Evolutionary conservation across 1,140 invertebrate species (phyloP).

Genomic region (Lepidostoma basale): DNA sequence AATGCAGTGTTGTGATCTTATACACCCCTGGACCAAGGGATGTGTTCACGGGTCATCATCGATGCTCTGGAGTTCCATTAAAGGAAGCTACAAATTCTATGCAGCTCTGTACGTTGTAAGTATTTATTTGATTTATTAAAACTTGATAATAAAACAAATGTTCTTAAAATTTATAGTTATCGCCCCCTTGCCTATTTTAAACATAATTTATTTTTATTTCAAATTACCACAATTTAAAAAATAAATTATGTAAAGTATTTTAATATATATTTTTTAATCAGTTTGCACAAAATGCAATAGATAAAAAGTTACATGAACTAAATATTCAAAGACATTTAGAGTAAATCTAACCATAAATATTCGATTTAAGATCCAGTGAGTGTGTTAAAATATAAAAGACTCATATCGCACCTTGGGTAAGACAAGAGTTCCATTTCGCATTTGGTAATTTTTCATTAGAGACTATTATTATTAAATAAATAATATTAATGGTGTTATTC

Average conservation of each 20-base stretch:
- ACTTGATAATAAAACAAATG: neutral
- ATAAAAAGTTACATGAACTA: neutral
- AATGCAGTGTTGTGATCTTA: constrained; percentile 52
- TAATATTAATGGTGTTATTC: no score
- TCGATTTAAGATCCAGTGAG: neutral
- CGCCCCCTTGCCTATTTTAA: neutral
- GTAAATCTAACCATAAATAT: neutral
- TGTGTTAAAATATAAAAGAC: neutral
- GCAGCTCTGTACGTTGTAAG: constrained; percentile 60
- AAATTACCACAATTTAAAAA: neutral
- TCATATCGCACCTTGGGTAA: no score
- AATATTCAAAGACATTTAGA: neutral
- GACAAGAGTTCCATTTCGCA: no score
- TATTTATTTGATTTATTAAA: constrained; percentile 33
- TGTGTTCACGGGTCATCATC: constrained; percentile 53
- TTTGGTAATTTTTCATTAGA: no score
- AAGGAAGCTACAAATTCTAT: constrained; percentile 60
- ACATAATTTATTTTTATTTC: neutral
- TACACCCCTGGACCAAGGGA: constrained; percentile 58
- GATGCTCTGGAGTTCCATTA: constrained; percentile 56
- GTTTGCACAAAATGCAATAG: neutral
- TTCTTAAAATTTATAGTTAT: neutral
- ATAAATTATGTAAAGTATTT: neutral
- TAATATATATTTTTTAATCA: neutral
- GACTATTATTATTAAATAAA: no score